Percentiles rank a stretch among this genome's conserved stretches.
phyloP scores from a whole-genome alignment of 2,888 invertebrate genomes.

The Lacanobia wlatinum region DNA sequence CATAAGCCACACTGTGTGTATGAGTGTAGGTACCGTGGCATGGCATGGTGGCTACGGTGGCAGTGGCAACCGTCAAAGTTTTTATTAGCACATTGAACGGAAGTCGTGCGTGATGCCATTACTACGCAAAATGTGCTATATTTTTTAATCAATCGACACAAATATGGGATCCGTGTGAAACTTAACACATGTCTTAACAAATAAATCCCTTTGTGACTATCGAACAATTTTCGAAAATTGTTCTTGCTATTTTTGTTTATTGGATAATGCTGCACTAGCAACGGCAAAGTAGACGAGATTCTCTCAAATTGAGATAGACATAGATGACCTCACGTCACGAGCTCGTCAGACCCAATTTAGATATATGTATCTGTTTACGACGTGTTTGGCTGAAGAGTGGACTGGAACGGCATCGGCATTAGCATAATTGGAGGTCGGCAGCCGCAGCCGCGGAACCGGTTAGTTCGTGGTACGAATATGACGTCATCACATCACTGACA shows the following conservation, averaged over 20 bases:
- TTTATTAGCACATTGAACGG: conserved; percentile 65
- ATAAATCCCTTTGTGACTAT: conserved; percentile 13
- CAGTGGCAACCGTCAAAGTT: conserved; percentile 56
- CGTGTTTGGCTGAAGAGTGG: conserved; percentile 70
- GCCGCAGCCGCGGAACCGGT: conserved; percentile 80
- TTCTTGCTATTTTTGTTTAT: conserved; percentile 28
- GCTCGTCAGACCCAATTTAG: conserved; percentile 62
- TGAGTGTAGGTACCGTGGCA: conserved; percentile 23
- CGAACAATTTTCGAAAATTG: conserved; percentile 21
- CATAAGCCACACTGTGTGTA: conserved; percentile 36
- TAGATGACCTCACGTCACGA: conserved; percentile 65
- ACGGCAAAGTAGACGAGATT: conserved; percentile 13
- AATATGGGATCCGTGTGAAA: conserved; percentile 58
- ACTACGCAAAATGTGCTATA: conserved; percentile 59
- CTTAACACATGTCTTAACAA: conserved; percentile 54
- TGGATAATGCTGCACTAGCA: conserved; percentile 36
- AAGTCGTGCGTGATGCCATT: conserved; percentile 65
- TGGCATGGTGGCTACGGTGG: conserved; percentile 27
- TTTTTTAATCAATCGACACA: conserved; percentile 53
- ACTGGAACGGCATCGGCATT: conserved; percentile 77
- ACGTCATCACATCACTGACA: conserved; percentile 83
- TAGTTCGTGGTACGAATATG: conserved; percentile 78
- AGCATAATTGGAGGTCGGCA: conserved; percentile 87
- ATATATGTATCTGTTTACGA: conserved; percentile 64
- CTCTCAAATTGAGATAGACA: conserved; percentile 50